Percentiles rank a stretch among this genome's conserved stretches.
These are phyloP conservation scores for Parascotia fuliginaria DNA, from an alignment of 2,888 invertebrate genomes.

Conservation along the genomic window DNA sequence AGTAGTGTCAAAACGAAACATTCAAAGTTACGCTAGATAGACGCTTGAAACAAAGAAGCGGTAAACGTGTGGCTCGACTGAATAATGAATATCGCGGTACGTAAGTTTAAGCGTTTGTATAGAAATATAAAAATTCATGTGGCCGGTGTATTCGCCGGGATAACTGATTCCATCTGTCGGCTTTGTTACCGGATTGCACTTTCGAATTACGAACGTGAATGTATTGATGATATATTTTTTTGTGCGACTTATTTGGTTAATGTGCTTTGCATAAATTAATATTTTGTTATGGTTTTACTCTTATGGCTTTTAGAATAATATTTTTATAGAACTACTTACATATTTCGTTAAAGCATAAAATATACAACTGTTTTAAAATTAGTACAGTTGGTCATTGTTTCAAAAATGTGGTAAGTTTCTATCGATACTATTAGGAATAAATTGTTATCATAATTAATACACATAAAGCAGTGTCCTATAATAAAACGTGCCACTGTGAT, in stretches of 20 bases:
- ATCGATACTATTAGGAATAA: no score
- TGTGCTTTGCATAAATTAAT: not conserved
- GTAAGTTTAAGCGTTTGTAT: constrained; percentile 27
- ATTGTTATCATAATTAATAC: no score
- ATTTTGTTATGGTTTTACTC: no score
- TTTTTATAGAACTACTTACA: no score
- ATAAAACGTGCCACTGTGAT: no score
- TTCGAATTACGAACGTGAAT: not conserved
- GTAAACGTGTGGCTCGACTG: constrained; percentile 55
- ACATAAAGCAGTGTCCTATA: no score
- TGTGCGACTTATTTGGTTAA: not conserved
- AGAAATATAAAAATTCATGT: not conserved
- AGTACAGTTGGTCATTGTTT: no score
- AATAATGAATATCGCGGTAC: constrained; percentile 64
- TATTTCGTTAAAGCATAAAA: no score
- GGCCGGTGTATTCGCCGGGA: constrained; percentile 6
- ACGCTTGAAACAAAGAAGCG: constrained; percentile 54
- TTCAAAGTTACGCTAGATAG: constrained; percentile 27
- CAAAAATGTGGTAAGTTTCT: no score
- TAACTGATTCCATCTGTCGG: constrained; percentile 11
- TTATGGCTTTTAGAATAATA: no score
- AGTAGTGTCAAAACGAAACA: not conserved
- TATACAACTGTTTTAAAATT: no score
- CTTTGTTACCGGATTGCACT: constrained; percentile 9
- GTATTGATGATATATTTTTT: not conserved